Conservation (phyloP, 2,888 invertebrate species). For the Callinectes sapidus region DNA sequence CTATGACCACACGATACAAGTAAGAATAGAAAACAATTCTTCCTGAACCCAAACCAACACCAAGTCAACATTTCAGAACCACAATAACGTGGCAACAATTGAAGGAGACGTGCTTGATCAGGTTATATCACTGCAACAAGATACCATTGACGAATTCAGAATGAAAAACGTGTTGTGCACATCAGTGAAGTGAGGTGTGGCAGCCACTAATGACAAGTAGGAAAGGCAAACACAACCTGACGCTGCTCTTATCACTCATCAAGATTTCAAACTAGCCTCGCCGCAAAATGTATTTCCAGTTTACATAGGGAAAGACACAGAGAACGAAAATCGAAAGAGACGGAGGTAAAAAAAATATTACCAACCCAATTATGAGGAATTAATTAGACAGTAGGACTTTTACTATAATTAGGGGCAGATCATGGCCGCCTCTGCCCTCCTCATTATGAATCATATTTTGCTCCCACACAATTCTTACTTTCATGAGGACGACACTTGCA, state of each 20-base stretch:
- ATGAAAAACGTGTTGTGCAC: not conserved
- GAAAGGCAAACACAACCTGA: not conserved
- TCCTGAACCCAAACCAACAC: no score
- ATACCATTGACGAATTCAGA: no score
- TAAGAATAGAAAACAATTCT: no score
- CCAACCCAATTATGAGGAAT: slow-evolving; percentile 5
- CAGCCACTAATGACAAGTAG: not conserved
- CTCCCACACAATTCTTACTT: not conserved
- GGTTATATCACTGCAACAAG: no score
- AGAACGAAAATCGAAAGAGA: no score
- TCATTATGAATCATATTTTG: not conserved
- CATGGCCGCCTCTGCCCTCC: not conserved
- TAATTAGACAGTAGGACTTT: not conserved
- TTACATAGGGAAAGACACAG: not conserved
- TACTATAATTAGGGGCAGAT: not conserved
- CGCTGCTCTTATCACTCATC: not conserved
- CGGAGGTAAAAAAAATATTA: not conserved
- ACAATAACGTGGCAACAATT: no score
- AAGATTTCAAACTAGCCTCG: not conserved
- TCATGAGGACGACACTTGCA: not conserved
- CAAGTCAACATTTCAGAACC: no score
- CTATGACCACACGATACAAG: no score
- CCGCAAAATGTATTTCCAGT: not conserved
- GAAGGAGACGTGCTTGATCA: no score
- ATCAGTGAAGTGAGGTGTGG: not conserved